Percentiles rank a stretch among this genome's conserved stretches.
Evolutionary conservation across 2,888 invertebrate species (phyloP).

Genomic region (Callinectes sapidus): DNA sequence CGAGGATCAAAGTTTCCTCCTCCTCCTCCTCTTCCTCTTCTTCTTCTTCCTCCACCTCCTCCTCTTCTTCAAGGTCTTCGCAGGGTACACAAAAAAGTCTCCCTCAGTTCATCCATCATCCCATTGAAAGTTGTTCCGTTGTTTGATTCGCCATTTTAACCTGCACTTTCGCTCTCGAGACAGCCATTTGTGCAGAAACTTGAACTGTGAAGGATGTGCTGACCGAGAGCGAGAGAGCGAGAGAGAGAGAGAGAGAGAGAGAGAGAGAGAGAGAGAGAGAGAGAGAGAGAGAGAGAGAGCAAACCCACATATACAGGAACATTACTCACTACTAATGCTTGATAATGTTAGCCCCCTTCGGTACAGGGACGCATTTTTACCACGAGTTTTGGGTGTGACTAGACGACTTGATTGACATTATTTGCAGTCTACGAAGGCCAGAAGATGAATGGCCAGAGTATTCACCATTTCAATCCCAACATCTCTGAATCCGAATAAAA

Average conservation of each 20-base stretch:
- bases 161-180: background rate
- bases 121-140: conserved; percentile 27
- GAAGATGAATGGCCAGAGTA: too few species aligned
- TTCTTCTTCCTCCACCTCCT: background rate
- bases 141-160: background rate
- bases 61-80: background rate
- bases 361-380: too few species aligned
- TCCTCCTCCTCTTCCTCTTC: conserved; percentile 4
- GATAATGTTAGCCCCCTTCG: too few species aligned
- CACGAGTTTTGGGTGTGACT: too few species aligned
- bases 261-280: conserved; percentile 2
- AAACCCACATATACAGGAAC: background rate
- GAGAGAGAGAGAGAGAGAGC: conserved; percentile 31
- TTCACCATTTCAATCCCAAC: too few species aligned
- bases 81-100: background rate
- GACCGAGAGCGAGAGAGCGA: background rate
- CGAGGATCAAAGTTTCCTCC: background rate
- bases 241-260: background rate
- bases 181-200: conserved; percentile 25
- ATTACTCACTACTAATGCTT: too few species aligned
- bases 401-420: too few species aligned
- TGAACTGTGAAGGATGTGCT: conserved; percentile 37
- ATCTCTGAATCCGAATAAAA: too few species aligned
- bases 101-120: background rate
- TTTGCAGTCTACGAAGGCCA: too few species aligned